Evolutionary conservation across 1,140 invertebrate genomes (phyloP).

Genomic region (Cydia strobilella): DNA sequence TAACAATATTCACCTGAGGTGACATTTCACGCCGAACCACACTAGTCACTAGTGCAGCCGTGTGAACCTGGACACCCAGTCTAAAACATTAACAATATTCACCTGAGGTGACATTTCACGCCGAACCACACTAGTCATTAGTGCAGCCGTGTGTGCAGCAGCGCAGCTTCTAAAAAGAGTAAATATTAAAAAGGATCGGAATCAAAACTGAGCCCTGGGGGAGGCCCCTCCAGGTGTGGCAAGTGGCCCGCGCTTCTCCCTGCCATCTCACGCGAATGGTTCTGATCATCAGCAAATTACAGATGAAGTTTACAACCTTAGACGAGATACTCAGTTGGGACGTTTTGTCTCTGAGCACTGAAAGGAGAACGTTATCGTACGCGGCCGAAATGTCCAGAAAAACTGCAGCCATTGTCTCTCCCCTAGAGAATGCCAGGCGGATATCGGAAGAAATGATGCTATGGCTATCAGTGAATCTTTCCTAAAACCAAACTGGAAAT

Average conservation of each 20-base stretch:
- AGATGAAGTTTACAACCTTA: constrained; percentile 34
- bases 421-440: constrained; percentile 31
- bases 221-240: constrained; percentile 36
- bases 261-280: constrained; percentile 14
- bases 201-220: constrained; percentile 44
- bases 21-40: too few species aligned
- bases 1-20: too few species aligned
- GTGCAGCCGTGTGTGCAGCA: too few species aligned
- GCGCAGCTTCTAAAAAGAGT: constrained; percentile 40
- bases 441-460: constrained; percentile 42
- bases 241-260: not conserved
- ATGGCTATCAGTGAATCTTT: constrained; percentile 40
- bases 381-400: constrained; percentile 42
- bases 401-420: constrained; percentile 34
- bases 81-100: too few species aligned
- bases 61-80: too few species aligned
- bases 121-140: too few species aligned
- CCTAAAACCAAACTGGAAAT: constrained; percentile 4
- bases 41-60: too few species aligned
- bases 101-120: too few species aligned
- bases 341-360: constrained; percentile 37
- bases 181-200: constrained; percentile 41
- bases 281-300: too few species aligned
- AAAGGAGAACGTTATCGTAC: constrained; percentile 43
- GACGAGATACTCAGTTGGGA: constrained; percentile 29